phyloP scores from a whole-genome alignment of 2,113 vertebrate species.

The Plecotus auritus region DNA sequence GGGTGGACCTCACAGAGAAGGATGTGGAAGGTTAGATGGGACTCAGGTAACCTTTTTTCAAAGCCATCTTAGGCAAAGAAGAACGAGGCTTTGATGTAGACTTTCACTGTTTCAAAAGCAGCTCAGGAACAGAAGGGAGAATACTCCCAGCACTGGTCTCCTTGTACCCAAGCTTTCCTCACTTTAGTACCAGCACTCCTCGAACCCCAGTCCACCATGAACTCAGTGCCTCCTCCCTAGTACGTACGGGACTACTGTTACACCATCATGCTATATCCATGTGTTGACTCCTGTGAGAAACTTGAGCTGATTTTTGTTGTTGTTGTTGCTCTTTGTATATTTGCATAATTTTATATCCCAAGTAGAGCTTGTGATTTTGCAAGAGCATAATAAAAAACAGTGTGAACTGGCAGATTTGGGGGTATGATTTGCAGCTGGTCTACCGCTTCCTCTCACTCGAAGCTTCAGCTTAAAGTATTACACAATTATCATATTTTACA shows the following conservation, averaged over 20 bases:
- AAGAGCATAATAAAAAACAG: conserved; percentile 43
- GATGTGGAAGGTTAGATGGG: neutral
- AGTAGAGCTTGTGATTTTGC: conserved; percentile 57
- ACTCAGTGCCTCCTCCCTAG: neutral
- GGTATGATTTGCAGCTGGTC: conserved; percentile 67
- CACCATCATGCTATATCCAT: neutral
- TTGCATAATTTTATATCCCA: conserved; percentile 51
- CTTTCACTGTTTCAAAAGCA: conserved; percentile 37
- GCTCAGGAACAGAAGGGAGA: neutral
- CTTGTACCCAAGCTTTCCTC: neutral
- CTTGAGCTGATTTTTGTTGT: conserved; percentile 8
- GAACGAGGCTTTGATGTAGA: conserved; percentile 35
- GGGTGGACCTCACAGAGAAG: conserved; percentile 13
- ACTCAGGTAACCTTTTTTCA: conserved; percentile 40
- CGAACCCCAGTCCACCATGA: neutral
- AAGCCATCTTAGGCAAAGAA: conserved; percentile 7
- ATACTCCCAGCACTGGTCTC: neutral
- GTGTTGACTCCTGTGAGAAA: conserved; percentile 6
- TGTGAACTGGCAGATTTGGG: conserved; percentile 64
- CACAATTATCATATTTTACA: conserved; percentile 62
- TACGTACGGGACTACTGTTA: accelerated
- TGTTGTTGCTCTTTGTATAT: conserved; percentile 37
- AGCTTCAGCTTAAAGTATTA: conserved; percentile 52
- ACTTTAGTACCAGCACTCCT: neutral
- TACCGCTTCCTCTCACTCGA: conserved; percentile 56